Evolutionary conservation across 2,797 vertebrate species (phyloP), one percentile per base, ranked within the genome.

Genomic region (Nannoperca australis): DNA sequence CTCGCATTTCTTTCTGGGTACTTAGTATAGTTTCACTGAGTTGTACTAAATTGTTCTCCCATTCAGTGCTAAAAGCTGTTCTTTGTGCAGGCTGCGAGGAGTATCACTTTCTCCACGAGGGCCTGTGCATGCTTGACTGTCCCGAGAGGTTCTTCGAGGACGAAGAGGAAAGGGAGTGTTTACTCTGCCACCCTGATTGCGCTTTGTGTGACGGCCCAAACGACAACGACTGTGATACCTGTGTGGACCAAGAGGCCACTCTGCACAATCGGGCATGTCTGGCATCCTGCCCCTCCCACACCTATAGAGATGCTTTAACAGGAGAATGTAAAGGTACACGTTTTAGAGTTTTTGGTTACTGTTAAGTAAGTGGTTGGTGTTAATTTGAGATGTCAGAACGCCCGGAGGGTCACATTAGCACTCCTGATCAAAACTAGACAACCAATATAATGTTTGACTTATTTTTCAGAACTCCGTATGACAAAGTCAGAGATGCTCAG

Each of bases 281-380:
- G 54, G 7, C 83, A 0, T 22, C 80, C 3, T 99, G 98, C 59
- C 95, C 96, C 14, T 62, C 90, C 56, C 94, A 94, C 60, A 95
- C 95, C 1, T 98, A 96, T 63, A 90, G 92, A 59, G 94, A 96
- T 15, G 30, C 77, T 34, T 14, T 30, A 1, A 94, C 93, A 0
- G 63, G 82, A 70, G 85, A 92, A 7, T 99, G 98, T 89, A 84
- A 92, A 96, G 96, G 98, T 98, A 81, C 0, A 4, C 11, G n/a
- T 30, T 74, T 59, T 1, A 20, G 13, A 27, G 18, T 38, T 14
- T 38, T 56, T 68, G 34, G 3, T 12, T 10, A 40, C 15, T 22
- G 20, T 27, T 27, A 27, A 47, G 32, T 32, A 27, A 27, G 1
- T 27, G 24, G 24, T 2, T 27, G 24, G 22, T 55, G n/a, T 17